Evolutionary conservation across 2,888 invertebrate genomes (phyloP), one percentile per base, ranked within the genome.

Genomic region (Dexiosoma caninum): DNA sequence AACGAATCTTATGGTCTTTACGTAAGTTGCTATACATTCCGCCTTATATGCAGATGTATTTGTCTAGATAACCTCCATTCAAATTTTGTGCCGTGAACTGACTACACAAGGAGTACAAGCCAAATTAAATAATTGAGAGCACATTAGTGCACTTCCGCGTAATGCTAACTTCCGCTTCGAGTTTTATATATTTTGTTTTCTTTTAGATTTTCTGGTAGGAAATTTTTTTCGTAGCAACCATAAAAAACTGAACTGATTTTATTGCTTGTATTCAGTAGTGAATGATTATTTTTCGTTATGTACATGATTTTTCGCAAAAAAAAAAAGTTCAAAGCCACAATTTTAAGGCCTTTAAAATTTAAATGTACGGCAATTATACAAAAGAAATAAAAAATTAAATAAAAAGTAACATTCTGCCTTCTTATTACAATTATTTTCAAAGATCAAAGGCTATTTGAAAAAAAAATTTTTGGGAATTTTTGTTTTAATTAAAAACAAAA

Each of bases 121-220:
- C 76, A 81, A 81, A 81, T 81, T 81, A 77, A 69, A 81, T 81
- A 81, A 81, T 81, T 81, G 81, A 77, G 77, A 72, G 59, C 81
- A 77, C 77, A 72, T 77, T 81, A 77, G 81, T 81, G 77, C 81
- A 81, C 81, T 81, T 81, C 81, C 81, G 76, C 72, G 81, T 81
- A 81, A 81, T 77, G 69, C 62, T 81, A 72, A 75, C 72, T 77
- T 81, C 81, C 81, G 71, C 72, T 72, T 40, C 21, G 49, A 72
- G 51, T 76, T 69, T 71, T 62, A 27, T 72, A 55, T 74, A 40
- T 23, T 23, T 14, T 44, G 49, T 19, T 55, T 57, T 23, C 35
- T 16, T 2, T 55, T 16, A 23, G 23, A 62, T 57, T 60, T 30
- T 64, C 57, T 49, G 70, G 16, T 49, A 27, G 37, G 19, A 32